Evolutionary conservation across 2,888 invertebrate species (phyloP).

Genomic region (Plusia festucae): DNA sequence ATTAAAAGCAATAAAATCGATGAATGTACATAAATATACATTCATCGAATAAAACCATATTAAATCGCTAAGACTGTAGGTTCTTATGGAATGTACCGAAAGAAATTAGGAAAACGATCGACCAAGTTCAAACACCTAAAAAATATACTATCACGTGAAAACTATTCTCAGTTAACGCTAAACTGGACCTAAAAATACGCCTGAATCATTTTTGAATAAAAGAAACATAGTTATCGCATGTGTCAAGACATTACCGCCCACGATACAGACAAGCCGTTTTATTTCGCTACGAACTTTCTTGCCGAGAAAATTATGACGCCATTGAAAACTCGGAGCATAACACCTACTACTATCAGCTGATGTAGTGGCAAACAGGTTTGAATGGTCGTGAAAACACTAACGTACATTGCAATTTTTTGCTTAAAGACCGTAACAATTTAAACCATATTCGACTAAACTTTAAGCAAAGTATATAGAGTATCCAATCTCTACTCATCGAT

Average conservation of each 20-base stretch:
- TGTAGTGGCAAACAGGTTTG: neutral
- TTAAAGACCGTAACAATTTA: neutral
- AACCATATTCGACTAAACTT: neutral
- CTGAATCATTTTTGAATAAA: constrained; percentile 7
- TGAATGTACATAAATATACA: too few species aligned
- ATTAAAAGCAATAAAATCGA: too few species aligned
- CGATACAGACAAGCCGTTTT: neutral
- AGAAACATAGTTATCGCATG: constrained; percentile 8
- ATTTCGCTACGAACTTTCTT: constrained; percentile 16
- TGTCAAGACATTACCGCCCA: constrained; percentile 22
- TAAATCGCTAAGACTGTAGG: too few species aligned
- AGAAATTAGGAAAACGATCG: too few species aligned
- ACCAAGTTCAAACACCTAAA: too few species aligned
- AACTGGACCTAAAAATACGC: constrained; percentile 8
- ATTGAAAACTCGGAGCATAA: constrained; percentile 6
- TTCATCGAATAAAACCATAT: too few species aligned
- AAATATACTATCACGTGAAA: too few species aligned
- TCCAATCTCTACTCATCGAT: too few species aligned
- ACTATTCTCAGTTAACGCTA: neutral
- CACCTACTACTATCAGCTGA: constrained; percentile 9
- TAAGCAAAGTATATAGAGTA: too few species aligned
- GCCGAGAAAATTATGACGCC: constrained; percentile 2
- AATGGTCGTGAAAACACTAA: constrained; percentile 6
- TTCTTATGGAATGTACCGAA: too few species aligned
- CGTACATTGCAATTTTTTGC: neutral